A percentile compares a stretch with the other conserved stretches of the same genome.
Evolutionary conservation across 2,888 invertebrate genomes (phyloP).

Genomic region (Apotomis betuletana): DNA sequence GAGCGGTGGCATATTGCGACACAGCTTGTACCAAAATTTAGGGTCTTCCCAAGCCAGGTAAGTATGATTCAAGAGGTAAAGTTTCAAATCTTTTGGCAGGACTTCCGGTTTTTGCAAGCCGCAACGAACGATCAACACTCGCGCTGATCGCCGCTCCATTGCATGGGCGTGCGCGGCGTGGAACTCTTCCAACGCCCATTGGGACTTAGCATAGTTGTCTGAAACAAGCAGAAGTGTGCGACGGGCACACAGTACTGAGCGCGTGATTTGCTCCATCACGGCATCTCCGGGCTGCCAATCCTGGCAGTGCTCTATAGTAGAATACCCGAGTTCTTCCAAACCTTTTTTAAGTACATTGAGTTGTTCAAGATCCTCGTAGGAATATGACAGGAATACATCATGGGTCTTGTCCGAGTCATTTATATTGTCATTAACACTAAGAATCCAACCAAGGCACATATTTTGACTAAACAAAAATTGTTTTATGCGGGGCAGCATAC

Average conservation of each 20-base stretch:
- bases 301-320: slow-evolving; percentile 79
- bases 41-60: slow-evolving; percentile 30
- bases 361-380: slow-evolving; percentile 85
- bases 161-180: slow-evolving; percentile 79
- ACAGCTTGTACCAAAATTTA: slow-evolving; percentile 31
- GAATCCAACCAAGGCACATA: slow-evolving; percentile 28
- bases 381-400: slow-evolving; percentile 91
- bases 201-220: slow-evolving; percentile 22
- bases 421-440: slow-evolving; percentile 19
- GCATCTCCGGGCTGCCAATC: slow-evolving; percentile 87
- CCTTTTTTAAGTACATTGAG: slow-evolving; percentile 58
- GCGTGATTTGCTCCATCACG: slow-evolving; percentile 86
- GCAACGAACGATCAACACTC: slow-evolving; percentile 24
- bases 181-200: slow-evolving; percentile 86
- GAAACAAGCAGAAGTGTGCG: slow-evolving; percentile 42
- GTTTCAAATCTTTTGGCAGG: slow-evolving; percentile 24
- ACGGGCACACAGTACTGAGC: slow-evolving; percentile 88
- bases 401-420: slow-evolving; percentile 63
- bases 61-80: slow-evolving; percentile 26
- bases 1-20: slow-evolving; percentile 27
- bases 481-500: slow-evolving; percentile 24
- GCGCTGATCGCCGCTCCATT: slow-evolving; percentile 79
- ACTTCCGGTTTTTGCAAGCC: slow-evolving; percentile 21
- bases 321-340: slow-evolving; percentile 30
- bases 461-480: slow-evolving; percentile 27